Evolutionary conservation across 2,113 vertebrate species (phyloP).

Genomic region (Arvicanthis niloticus): DNA sequence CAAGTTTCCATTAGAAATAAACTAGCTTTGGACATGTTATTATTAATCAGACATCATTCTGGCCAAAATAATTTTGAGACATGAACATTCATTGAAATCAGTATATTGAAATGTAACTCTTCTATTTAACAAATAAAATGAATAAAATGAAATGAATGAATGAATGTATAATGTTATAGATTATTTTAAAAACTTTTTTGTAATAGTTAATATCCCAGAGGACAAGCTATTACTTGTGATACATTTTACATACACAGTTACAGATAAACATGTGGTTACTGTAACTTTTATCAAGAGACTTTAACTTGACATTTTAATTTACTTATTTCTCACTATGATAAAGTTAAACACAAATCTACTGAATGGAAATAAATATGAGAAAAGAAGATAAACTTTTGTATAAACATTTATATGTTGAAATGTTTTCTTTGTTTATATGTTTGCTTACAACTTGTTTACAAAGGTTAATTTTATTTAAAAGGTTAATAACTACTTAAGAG

Average conservation of each 20-base stretch:
- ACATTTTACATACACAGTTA: neutral
- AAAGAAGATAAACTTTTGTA: slow-evolving; percentile 49
- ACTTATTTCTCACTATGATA: slow-evolving; percentile 48
- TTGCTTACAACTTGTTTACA: no score
- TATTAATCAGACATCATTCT: neutral
- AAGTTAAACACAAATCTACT: slow-evolving; percentile 73
- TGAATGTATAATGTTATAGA: neutral
- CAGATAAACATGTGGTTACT: slow-evolving; percentile 71
- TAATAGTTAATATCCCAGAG: slow-evolving; percentile 47
- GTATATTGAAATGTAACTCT: neutral
- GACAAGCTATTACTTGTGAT: slow-evolving; percentile 65
- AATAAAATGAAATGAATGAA: neutral
- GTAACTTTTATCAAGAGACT: slow-evolving; percentile 77
- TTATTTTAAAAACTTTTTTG: neutral
- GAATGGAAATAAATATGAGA: slow-evolving; percentile 68
- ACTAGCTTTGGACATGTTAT: neutral
- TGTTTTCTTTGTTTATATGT: neutral
- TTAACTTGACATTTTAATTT: slow-evolving; percentile 55
- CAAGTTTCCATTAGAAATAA: slow-evolving; percentile 8
- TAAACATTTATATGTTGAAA: slow-evolving; percentile 72
- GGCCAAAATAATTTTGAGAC: slow-evolving; percentile 3
- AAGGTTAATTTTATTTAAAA: no score
- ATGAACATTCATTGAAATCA: neutral
- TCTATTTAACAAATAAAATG: slow-evolving; percentile 11
- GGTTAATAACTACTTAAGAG: slow-evolving; percentile 44